A percentile compares a stretch with the other conserved stretches of the same genome.
Conservation (phyloP, 2,888 invertebrate genomes). For the Tenthredo mesomela region DNA sequence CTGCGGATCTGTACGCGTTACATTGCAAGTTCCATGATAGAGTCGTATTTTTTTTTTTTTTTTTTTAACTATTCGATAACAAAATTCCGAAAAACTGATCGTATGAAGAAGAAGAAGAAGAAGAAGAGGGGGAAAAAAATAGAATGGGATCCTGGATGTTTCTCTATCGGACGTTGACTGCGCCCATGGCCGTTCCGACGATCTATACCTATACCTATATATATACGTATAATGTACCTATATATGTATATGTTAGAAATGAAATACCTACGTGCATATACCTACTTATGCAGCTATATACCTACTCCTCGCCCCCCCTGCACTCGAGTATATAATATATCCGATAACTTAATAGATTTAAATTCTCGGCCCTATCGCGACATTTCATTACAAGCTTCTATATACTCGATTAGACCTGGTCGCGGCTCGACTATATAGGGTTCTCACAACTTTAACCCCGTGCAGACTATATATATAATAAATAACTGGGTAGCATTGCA, state of each 20-base stretch:
- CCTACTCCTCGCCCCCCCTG: background rate
- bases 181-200: background rate
- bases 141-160: background rate
- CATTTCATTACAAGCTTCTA: constrained; percentile 59
- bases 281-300: background rate
- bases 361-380: constrained; percentile 62
- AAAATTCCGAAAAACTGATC: too few species aligned
- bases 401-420: constrained; percentile 54
- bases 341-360: constrained; percentile 59
- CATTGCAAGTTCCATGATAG: too few species aligned
- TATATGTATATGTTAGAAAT: background rate
- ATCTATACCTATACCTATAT: background rate
- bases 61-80: too few species aligned
- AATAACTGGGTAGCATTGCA: too few species aligned
- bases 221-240: too few species aligned
- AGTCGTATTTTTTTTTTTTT: too few species aligned
- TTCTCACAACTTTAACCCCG: constrained; percentile 55
- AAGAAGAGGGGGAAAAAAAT: too few species aligned
- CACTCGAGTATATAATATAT: constrained; percentile 37
- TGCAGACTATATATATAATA: background rate
- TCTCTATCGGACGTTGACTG: constrained; percentile 44
- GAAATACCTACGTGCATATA: background rate
- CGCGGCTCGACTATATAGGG: constrained; percentile 56
- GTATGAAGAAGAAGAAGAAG: too few species aligned
- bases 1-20: too few species aligned